Evolutionary conservation across 2,113 vertebrate species (phyloP).

Genomic region (Calyptommatus sinebrachiatus): DNA sequence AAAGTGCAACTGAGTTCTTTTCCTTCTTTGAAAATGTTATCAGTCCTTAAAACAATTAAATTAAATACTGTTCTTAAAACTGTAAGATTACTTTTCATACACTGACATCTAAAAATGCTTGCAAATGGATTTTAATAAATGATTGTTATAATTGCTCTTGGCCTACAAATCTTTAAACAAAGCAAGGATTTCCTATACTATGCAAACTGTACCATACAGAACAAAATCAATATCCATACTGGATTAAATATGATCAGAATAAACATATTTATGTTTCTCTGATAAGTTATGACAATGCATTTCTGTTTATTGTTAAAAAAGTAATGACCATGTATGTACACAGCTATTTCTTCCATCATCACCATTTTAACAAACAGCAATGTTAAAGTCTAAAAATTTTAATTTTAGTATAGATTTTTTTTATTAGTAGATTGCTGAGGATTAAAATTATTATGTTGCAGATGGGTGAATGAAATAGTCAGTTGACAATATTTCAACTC

Average conservation of each 20-base stretch:
- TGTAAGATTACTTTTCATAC: slow-evolving; percentile 39
- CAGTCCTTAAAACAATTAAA: slow-evolving; percentile 66
- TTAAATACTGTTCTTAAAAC: slow-evolving; percentile 59
- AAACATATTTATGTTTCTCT: background rate
- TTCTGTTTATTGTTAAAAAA: background rate
- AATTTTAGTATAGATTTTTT: background rate
- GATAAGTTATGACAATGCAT: background rate
- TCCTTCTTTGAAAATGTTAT: slow-evolving; percentile 48
- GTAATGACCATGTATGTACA: background rate
- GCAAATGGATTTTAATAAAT: slow-evolving; percentile 51
- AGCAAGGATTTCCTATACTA: slow-evolving; percentile 30
- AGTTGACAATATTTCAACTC: no score
- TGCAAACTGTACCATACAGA: slow-evolving; percentile 13
- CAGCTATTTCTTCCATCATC: slow-evolving; percentile 1
- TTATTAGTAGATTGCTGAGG: background rate
- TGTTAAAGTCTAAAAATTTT: background rate
- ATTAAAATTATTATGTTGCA: background rate
- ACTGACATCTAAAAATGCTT: slow-evolving; percentile 67
- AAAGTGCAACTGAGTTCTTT: slow-evolving; percentile 56
- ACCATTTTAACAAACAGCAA: background rate
- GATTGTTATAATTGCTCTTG: slow-evolving; percentile 43
- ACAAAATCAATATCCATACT: slow-evolving; percentile 16
- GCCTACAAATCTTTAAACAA: slow-evolving; percentile 17
- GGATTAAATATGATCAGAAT: slow-evolving; percentile 6
- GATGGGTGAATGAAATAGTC: background rate